These are phyloP conservation scores for Phlogophora meticulosa DNA, from an alignment of 2,888 invertebrate genomes.

Conservation along the genomic window DNA sequence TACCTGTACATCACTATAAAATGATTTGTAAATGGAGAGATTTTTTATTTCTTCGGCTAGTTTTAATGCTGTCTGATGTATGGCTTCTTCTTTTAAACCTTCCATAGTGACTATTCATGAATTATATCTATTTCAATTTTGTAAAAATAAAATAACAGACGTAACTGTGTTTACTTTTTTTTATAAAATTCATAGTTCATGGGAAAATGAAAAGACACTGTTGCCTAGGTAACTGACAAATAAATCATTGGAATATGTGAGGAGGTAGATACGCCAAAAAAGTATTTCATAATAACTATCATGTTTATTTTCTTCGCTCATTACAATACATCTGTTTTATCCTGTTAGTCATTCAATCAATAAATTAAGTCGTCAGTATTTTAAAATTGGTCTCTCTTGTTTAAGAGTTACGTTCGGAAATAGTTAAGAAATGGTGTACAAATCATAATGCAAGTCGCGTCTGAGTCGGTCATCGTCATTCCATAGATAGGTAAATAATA, in stretches of 20 bases:
- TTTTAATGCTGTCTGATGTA: constrained; percentile 94
- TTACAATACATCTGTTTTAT: neutral
- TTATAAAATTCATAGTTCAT: constrained; percentile 80
- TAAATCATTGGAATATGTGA: constrained; percentile 49
- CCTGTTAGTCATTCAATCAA: neutral
- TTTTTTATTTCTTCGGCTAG: constrained; percentile 95
- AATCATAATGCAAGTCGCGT: too few relatives aligned
- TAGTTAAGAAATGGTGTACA: neutral
- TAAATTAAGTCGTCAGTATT: neutral
- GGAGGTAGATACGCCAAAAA: constrained; percentile 6
- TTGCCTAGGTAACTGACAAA: constrained; percentile 79
- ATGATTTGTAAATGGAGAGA: constrained; percentile 94
- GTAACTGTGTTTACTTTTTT: constrained; percentile 83
- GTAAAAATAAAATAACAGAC: constrained; percentile 78
- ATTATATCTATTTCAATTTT: constrained; percentile 75
- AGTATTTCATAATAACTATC: neutral
- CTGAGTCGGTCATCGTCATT: neutral
- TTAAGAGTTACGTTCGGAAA: constrained; percentile 4
- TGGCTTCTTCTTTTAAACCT: constrained; percentile 91
- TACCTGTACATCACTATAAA: constrained; percentile 96
- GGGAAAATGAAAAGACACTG: constrained; percentile 72
- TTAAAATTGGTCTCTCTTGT: neutral
- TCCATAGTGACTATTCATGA: constrained; percentile 83
- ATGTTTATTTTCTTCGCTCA: neutral
- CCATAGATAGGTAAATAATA: neutral